A percentile compares a stretch with the other conserved stretches of the same genome.
These are phyloP conservation scores for Paracanthobrama guichenoti DNA, from an alignment of 2,113 vertebrate species.

Conservation along the genomic window DNA sequence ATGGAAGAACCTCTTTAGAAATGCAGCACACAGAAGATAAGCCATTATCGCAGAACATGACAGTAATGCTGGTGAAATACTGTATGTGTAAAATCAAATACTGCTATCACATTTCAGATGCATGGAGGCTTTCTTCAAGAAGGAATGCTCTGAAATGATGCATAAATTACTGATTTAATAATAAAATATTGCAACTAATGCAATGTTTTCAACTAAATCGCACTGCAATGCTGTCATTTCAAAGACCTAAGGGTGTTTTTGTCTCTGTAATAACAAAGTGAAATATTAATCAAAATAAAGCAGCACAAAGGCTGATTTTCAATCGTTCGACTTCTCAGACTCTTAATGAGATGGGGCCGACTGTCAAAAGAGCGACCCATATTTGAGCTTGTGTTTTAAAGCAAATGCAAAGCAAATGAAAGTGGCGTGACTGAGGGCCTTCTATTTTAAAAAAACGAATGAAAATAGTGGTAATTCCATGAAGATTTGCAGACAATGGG, in stretches of 20 bases:
- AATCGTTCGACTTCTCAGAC: slow-evolving; percentile 20
- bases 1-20: slow-evolving; percentile 27
- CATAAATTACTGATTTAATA: slow-evolving; percentile 25
- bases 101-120: neutral
- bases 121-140: neutral
- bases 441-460: neutral
- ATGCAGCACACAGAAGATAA: slow-evolving; percentile 10
- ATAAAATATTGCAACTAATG: slow-evolving; percentile 23
- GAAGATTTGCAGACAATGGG: slow-evolving; percentile 49
- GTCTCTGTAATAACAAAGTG: slow-evolving; percentile 13
- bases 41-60: slow-evolving; percentile 31
- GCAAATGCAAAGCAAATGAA: neutral
- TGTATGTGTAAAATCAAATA: slow-evolving; percentile 35
- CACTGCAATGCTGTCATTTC: slow-evolving; percentile 7
- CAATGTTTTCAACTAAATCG: slow-evolving; percentile 7
- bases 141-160: neutral
- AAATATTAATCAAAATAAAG: slow-evolving; percentile 43
- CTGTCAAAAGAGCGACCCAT: slow-evolving; percentile 5
- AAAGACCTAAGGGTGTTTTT: slow-evolving; percentile 3
- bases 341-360: slow-evolving; percentile 5
- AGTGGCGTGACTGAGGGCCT: neutral
- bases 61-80: slow-evolving; percentile 34
- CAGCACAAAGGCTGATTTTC: slow-evolving; percentile 23
- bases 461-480: slow-evolving; percentile 41
- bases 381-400: slow-evolving; percentile 4